These are phyloP conservation scores for Rhinolophus sinicus DNA, from an alignment of 2,113 vertebrate genomes.

Conservation along the genomic window DNA sequence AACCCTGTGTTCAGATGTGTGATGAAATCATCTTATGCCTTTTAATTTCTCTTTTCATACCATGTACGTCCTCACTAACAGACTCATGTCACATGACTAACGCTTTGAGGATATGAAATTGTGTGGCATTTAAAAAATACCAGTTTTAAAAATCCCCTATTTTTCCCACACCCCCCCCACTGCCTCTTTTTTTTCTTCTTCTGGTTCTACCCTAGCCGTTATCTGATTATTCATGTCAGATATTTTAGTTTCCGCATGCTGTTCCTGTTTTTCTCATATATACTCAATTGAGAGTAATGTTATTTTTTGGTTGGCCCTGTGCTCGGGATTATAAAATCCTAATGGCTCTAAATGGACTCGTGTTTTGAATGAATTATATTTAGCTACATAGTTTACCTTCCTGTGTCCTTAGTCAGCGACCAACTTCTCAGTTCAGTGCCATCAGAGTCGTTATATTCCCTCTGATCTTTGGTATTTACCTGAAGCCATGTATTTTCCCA, in stretches of 20 bases:
- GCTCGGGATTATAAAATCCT: not conserved
- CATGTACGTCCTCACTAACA: not conserved
- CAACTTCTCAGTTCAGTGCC: not conserved
- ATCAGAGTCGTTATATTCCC: not conserved
- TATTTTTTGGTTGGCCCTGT: not conserved
- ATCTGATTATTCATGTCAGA: not conserved
- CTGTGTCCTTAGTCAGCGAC: not conserved
- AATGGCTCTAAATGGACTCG: not conserved
- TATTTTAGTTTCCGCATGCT: not conserved
- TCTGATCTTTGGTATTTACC: not conserved
- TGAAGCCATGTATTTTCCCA: not conserved
- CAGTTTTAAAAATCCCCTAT: not conserved
- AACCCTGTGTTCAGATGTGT: not conserved
- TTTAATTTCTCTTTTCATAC: not conserved
- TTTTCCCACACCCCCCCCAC: not conserved
- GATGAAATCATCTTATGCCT: not conserved
- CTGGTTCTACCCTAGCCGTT: not conserved
- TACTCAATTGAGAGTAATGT: not conserved
- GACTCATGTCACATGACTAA: not conserved
- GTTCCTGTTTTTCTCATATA: not conserved
- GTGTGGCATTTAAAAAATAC: not conserved
- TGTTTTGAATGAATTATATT: not conserved
- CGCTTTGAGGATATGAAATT: constrained; percentile 12
- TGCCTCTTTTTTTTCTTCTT: not conserved
- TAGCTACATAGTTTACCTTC: not conserved